Evolutionary conservation across 2,888 invertebrate species (phyloP).

Genomic region (Anodontia alba): DNA sequence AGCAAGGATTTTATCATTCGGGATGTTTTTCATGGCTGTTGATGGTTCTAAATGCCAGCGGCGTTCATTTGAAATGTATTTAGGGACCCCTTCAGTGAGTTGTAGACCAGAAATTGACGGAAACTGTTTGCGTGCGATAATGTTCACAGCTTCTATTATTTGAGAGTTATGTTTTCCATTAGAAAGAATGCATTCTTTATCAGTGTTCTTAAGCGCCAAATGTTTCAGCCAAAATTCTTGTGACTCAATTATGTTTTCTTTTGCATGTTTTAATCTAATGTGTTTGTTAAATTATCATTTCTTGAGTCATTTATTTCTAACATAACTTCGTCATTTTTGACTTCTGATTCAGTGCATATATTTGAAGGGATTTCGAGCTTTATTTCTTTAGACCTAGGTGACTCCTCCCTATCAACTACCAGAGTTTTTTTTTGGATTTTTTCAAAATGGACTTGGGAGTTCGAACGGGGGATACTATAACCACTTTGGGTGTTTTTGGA

Average conservation of each 20-base stretch:
- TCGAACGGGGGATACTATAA: not conserved
- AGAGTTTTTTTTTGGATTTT: not conserved
- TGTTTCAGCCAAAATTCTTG: not conserved
- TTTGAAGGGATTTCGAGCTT: not conserved
- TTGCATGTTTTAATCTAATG: not conserved
- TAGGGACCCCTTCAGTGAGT: not conserved
- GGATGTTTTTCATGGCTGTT: not conserved
- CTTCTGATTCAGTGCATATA: not conserved
- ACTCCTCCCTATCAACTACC: not conserved
- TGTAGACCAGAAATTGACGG: not conserved
- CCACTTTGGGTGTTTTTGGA: not conserved
- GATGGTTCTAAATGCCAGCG: not conserved
- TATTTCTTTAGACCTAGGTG: not conserved
- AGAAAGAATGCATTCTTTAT: not conserved
- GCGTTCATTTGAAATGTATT: not conserved
- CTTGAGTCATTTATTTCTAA: not conserved
- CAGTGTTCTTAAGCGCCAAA: not conserved
- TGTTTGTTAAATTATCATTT: not conserved
- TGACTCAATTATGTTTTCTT: not conserved
- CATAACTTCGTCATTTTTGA: not conserved
- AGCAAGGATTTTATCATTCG: not conserved
- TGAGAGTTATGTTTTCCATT: not conserved
- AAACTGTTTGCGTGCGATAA: not conserved
- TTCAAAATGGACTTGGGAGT: conserved; percentile 7
- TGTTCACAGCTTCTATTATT: not conserved